A percentile compares a stretch with the other conserved stretches of the same genome.
phyloP scores from a whole-genome alignment of 2,797 vertebrate genomes.

The Falco peregrinus region DNA sequence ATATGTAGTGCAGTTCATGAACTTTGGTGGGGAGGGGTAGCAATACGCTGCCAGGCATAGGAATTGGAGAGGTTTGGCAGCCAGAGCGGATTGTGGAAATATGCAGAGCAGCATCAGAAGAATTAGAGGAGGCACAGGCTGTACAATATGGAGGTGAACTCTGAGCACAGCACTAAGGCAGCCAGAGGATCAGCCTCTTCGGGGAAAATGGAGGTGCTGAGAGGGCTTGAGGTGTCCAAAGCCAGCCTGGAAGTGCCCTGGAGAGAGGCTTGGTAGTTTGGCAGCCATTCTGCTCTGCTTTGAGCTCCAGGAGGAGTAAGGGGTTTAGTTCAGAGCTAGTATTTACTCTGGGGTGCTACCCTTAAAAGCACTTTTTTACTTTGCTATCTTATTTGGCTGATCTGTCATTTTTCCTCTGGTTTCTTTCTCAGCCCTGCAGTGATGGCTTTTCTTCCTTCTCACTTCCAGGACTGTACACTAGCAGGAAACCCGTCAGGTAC shows the following conservation, averaged over 20 bases:
- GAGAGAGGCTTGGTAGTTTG: neutral
- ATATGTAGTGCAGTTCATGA: neutral
- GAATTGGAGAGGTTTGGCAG: neutral
- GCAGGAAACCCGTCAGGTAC: neutral
- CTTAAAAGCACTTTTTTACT: neutral
- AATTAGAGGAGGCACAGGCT: neutral
- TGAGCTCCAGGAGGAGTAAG: neutral
- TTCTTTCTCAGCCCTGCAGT: neutral
- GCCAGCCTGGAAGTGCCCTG: neutral
- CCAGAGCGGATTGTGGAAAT: neutral
- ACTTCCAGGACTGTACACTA: neutral
- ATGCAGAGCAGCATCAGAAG: neutral
- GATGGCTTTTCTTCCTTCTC: neutral
- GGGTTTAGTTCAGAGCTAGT: neutral
- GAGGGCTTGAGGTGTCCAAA: neutral
- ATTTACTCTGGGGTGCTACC: neutral
- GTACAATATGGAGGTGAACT: neutral
- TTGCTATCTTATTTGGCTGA: neutral
- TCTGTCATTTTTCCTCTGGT: neutral
- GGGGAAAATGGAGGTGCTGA: neutral
- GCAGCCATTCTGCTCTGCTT: neutral
- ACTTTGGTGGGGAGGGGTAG: neutral
- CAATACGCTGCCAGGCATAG: neutral
- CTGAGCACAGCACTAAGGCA: neutral
- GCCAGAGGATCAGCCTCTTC: neutral